Conservation (phyloP, 2,113 vertebrate species). For the Pseudolaguvia tuberculata region DNA sequence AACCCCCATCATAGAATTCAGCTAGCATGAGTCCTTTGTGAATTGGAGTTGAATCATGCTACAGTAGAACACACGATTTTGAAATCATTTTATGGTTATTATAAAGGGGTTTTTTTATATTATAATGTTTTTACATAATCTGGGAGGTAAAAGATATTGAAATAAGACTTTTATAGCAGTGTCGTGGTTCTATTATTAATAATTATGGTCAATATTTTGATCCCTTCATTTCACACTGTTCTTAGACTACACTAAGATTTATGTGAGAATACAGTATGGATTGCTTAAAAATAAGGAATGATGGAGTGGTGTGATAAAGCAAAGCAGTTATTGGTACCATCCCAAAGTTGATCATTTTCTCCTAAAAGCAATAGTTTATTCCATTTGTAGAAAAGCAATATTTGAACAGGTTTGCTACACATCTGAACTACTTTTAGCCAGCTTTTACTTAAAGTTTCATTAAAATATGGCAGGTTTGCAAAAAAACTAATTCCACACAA, state of each 20-base stretch:
- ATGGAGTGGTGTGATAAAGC: not conserved
- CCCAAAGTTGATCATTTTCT: not conserved
- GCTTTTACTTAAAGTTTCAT: no score
- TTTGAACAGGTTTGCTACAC: no score
- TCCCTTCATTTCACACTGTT: not conserved
- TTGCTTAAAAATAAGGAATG: not conserved
- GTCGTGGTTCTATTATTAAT: not conserved
- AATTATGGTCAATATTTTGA: not conserved
- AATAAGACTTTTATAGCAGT: no score
- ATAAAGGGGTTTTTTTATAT: no score
- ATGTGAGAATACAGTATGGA: not conserved
- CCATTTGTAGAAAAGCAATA: no score
- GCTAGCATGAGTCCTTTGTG: not conserved
- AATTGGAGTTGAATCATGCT: not conserved
- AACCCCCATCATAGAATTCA: not conserved
- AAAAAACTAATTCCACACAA: no score
- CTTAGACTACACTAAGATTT: not conserved
- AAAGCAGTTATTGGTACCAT: not conserved
- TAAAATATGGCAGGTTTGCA: no score
- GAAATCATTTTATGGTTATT: no score
- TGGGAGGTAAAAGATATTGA: not conserved
- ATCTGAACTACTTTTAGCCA: no score
- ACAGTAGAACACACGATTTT: not conserved
- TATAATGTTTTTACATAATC: no score
- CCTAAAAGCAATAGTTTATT: no score